Base-by-base conservation (phyloP, 2,888 invertebrate species). In the Thecophora atra region DNA sequence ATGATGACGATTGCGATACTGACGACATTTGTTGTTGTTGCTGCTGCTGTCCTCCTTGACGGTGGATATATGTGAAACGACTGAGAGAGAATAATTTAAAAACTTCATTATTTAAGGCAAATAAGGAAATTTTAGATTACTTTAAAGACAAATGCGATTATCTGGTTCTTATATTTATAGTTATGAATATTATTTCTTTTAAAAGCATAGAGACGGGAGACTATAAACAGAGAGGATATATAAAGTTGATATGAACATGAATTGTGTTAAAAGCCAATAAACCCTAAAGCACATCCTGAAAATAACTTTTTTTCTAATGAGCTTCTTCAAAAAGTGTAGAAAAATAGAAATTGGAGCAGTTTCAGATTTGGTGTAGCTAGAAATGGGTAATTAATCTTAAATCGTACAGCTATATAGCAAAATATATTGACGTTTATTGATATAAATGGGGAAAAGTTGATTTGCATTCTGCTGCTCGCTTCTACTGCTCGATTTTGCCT, bases 31-130 rank as follows among this genome's bases (percentile, higher is more conserved):
- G 77, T 54, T 77, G 79, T 73, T 77, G 81, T 74, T 81, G 81
- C 54, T 80, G 77, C 71, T 75, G 76, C 51, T 76, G 74, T 76
- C 75, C 80, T 73, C 85, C 85, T 72, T 82, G 84, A 52, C 86
- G 86, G 52, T 86, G 83, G 72, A 85, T 81, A 72, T 83, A 84
- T 69, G 84, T 81, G 73, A 82, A 86, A 73, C 86, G 87, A 74
- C 78, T 83, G 70, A 15, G 58, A 13, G 65, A 51, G 37, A 42
- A 30, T 6, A 54, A 51, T 17, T n/a, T 51, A n/a, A 5, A 6
- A 51, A 1, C 11, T 37, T 37, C 11, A 51, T 51, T 42, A 42
- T 42, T n/a, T n/a, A n/a, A n/a, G n/a, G n/a, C n/a, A n/a, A n/a
- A n/a, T n/a, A n/a, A n/a, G n/a, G n/a, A n/a, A 42, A 42, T 6